phyloP scores from a whole-genome alignment of 2,888 invertebrate species.

The Horisme vitalbata region DNA sequence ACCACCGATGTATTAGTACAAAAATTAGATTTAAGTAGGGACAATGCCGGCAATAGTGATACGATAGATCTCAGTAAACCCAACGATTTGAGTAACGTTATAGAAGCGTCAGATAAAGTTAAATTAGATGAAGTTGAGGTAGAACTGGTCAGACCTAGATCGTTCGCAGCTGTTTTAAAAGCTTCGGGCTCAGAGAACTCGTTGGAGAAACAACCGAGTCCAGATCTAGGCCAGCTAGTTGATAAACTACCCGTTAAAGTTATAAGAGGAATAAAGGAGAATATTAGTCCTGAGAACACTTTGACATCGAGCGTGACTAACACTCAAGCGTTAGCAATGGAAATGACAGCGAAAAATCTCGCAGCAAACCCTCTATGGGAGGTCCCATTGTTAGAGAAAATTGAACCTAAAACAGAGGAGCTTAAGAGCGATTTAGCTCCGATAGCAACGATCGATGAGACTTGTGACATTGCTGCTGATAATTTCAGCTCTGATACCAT shows the following conservation, averaged over 20 bases:
- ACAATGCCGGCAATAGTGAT: slow-evolving; percentile 55
- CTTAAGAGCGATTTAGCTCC: slow-evolving; percentile 62
- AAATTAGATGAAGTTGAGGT: slow-evolving; percentile 35
- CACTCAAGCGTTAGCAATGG: slow-evolving; percentile 63
- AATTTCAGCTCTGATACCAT: slow-evolving; percentile 37
- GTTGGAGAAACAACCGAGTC: slow-evolving; percentile 65
- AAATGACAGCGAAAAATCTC: slow-evolving; percentile 57
- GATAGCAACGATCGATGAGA: slow-evolving; percentile 72
- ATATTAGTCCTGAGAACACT: slow-evolving; percentile 85
- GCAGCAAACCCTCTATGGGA: slow-evolving; percentile 52
- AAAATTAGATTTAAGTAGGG: slow-evolving; percentile 76
- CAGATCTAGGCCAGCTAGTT: slow-evolving; percentile 65
- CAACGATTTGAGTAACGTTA: slow-evolving; percentile 67
- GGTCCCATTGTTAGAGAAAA: slow-evolving; percentile 43
- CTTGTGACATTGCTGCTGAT: slow-evolving; percentile 58
- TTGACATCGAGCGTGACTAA: slow-evolving; percentile 70
- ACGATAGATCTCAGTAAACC: slow-evolving; percentile 69
- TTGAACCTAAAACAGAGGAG: slow-evolving; percentile 51
- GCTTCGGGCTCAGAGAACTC: slow-evolving; percentile 72
- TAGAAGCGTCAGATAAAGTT: slow-evolving; percentile 26
- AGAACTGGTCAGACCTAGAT: slow-evolving; percentile 60
- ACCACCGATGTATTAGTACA: slow-evolving; percentile 81
- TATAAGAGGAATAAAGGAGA: slow-evolving; percentile 84
- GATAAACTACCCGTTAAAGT: slow-evolving; percentile 81
- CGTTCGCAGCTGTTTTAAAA: slow-evolving; percentile 73